phyloP scores from a whole-genome alignment of 2,113 vertebrate genomes.

The Barnardius zonarius region DNA sequence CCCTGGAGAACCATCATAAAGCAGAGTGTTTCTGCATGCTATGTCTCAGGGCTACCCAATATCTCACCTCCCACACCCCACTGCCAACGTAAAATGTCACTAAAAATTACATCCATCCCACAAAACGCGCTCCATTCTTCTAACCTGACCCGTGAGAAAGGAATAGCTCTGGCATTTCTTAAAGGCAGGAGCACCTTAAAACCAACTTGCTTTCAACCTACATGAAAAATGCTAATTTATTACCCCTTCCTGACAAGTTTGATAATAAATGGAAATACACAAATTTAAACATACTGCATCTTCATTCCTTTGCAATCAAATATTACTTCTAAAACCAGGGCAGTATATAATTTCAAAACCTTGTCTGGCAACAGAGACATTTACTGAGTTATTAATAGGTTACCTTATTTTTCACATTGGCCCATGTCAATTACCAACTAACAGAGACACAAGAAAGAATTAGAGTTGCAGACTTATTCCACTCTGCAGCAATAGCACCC shows the following conservation, averaged over 20 bases:
- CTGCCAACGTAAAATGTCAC: neutral
- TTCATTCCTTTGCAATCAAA: neutral
- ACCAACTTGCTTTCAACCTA: neutral
- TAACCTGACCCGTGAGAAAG: neutral
- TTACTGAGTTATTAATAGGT: neutral
- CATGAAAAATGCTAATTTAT: neutral
- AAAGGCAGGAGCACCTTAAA: neutral
- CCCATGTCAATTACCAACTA: neutral
- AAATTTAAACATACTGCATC: neutral
- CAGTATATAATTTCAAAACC: neutral
- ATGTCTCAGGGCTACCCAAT: fast-evolving
- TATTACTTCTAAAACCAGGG: neutral
- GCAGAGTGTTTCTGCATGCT: fast-evolving
- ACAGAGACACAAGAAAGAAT: neutral
- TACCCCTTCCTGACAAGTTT: neutral
- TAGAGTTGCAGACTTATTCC: neutral
- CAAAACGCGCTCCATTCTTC: neutral
- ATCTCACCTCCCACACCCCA: neutral
- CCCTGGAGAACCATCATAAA: neutral
- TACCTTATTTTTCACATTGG: neutral
- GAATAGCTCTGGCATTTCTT: neutral
- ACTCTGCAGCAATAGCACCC: neutral
- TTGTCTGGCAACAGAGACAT: neutral
- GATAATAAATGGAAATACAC: neutral
- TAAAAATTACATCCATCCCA: neutral